A percentile compares a stretch with the other conserved stretches of the same genome.
phyloP scores from a whole-genome alignment of 2,797 vertebrate genomes.

The Sciurus carolinensis region DNA sequence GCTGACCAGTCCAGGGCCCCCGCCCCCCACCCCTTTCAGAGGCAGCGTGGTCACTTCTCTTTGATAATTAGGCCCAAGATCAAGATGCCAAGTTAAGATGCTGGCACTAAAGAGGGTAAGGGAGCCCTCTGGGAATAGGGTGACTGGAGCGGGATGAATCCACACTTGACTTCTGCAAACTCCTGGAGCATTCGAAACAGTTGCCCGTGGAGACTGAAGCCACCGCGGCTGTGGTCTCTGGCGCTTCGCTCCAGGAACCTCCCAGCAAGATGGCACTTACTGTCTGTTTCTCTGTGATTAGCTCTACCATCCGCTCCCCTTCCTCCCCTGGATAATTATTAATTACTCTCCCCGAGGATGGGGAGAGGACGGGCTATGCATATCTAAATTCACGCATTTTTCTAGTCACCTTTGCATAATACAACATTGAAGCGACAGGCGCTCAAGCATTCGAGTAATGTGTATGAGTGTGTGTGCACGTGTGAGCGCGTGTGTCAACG shows the following conservation, averaged over 20 bases:
- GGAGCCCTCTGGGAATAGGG: not conserved
- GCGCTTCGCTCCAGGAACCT: constrained; percentile 25
- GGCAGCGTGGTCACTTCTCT: not conserved
- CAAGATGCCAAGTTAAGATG: not conserved
- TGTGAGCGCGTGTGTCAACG: not conserved
- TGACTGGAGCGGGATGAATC: not conserved
- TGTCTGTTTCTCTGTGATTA: not conserved
- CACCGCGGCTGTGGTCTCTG: not conserved
- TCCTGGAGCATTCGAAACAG: not conserved
- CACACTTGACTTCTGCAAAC: not conserved
- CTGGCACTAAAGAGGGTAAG: not conserved
- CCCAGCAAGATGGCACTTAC: constrained; percentile 76
- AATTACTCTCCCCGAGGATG: not conserved
- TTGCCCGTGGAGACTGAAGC: not conserved
- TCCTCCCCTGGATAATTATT: not conserved
- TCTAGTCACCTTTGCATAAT: not conserved
- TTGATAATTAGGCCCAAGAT: constrained; percentile 46
- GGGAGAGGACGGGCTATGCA: not conserved
- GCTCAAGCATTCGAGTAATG: not conserved
- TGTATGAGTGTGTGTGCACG: not conserved
- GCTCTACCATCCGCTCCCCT: not conserved
- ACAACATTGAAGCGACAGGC: not conserved
- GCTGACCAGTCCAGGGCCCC: not conserved
- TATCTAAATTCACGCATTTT: not conserved
- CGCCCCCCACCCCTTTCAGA: not conserved